These are phyloP conservation scores for Tupaia tana DNA, from an alignment of 2,113 vertebrate genomes.

Conservation along the genomic window DNA sequence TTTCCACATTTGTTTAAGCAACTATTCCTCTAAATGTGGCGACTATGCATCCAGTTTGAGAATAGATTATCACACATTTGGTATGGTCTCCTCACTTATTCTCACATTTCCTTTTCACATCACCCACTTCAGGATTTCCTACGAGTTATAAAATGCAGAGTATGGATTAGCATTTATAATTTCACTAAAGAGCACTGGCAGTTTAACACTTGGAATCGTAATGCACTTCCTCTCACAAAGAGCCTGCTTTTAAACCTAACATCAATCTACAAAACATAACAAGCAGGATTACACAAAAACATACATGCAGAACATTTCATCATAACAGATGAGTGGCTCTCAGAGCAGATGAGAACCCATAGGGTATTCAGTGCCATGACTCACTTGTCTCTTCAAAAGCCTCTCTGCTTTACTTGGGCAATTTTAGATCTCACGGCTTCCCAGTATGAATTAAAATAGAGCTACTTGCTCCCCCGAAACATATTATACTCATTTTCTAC, in stretches of 20 bases:
- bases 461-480: not conserved
- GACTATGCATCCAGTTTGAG: not conserved
- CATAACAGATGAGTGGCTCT: slow-evolving; percentile 64
- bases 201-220: slow-evolving; percentile 55
- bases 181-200: slow-evolving; percentile 37
- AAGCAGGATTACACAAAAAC: slow-evolving; percentile 61
- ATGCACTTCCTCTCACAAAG: slow-evolving; percentile 35
- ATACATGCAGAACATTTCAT: slow-evolving; percentile 52
- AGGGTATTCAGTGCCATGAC: slow-evolving; percentile 31
- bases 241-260: slow-evolving; percentile 62
- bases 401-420: not conserved
- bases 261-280: slow-evolving; percentile 46
- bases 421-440: slow-evolving; percentile 67
- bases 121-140: slow-evolving; percentile 7
- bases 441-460: not conserved
- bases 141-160: slow-evolving; percentile 19
- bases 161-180: slow-evolving; percentile 55
- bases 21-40: not conserved
- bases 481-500: slow-evolving; percentile 18
- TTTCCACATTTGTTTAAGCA: not conserved
- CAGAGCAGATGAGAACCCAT: slow-evolving; percentile 43
- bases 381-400: slow-evolving; percentile 43
- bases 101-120: slow-evolving; percentile 44
- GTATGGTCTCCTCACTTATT: slow-evolving; percentile 32
- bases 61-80: not conserved